Evolutionary conservation across 2,888 invertebrate genomes (phyloP), one percentile per base, ranked within the genome.

Genomic region (Drosophila eohydei): DNA sequence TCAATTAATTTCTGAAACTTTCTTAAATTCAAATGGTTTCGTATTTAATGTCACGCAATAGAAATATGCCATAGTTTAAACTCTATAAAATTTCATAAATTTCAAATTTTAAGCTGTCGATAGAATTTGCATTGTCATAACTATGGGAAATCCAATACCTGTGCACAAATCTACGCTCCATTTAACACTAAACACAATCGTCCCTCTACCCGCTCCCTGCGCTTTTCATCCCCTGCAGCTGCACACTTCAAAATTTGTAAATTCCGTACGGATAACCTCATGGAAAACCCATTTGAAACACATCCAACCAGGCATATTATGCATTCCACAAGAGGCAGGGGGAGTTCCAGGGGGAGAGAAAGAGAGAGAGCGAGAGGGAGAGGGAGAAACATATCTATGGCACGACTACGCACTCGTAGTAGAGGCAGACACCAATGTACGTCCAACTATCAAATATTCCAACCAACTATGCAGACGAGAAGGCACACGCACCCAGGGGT

Each of bases 121-220:
- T 46, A 28, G 58, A 32, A 66, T 34, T 34, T 40, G 38, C 51
- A 41, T 48, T 54, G 38, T 52, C 62, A 71, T 43, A 50, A 71
- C 54, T 38, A 34, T 2, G 41, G 16, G 43, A 55, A 62, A 72
- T 54, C 14, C 54, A 58, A 60, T 59, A 59, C 43, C 21, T 12
- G 16, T 14, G 38, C 55, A 74, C 60, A 75, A 56, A 73, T 73
- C 48, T 56, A 41, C 72, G 63, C 54, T 56, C 72, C 78, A 74
- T 74, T 74, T 63, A 77, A 58, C 63, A 63, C 50, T 34, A 54
- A 63, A 48, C 46, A 63, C 54, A 38, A 48, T 7, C 21, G 40
- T 11, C 30, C 21, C 21, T 4, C 7, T n/a, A 0, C 4, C n/a
- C 14, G 0, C 9, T 16, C 8, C 8, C 30, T 7, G 5, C 14